Evolutionary conservation across 2,888 invertebrate species (phyloP).

Genomic region (Patella pellucida): DNA sequence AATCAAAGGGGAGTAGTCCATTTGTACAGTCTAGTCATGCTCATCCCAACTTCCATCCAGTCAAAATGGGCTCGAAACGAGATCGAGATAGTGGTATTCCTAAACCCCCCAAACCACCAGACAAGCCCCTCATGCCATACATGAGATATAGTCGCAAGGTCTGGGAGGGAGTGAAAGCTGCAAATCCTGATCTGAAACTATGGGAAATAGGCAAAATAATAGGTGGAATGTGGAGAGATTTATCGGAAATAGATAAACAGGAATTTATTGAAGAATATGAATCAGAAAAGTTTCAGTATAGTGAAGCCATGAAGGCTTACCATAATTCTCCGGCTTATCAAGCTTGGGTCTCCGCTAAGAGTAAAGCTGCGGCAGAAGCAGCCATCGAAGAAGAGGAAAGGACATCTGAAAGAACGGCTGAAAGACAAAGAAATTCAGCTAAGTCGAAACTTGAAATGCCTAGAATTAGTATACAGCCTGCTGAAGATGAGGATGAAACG

Average conservation of each 20-base stretch:
- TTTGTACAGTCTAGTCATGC: conserved; percentile 90
- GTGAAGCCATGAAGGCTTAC: conserved; percentile 92
- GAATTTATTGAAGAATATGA: conserved; percentile 97
- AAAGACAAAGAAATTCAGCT: background rate
- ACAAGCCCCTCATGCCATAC: conserved; percentile 98
- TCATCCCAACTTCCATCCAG: conserved; percentile 92
- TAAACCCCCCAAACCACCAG: conserved; percentile 97
- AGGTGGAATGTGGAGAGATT: conserved; percentile 97
- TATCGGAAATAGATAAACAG: conserved; percentile 91
- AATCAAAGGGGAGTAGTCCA: conserved; percentile 78
- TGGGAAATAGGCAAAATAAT: conserved; percentile 99
- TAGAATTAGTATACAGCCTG: conserved; percentile 95
- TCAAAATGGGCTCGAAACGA: conserved; percentile 81
- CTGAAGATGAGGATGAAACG: conserved; percentile 94
- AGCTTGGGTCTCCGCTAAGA: conserved; percentile 93
- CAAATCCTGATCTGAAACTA: conserved; percentile 93
- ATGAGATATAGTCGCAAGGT: conserved; percentile 98
- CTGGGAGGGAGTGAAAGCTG: conserved; percentile 96
- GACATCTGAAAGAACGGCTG: background rate
- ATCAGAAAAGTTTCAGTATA: conserved; percentile 87
- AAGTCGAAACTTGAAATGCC: conserved; percentile 67
- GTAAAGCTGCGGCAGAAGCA: conserved; percentile 74
- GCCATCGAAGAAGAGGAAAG: conserved; percentile 57
- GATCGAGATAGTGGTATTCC: conserved; percentile 73
- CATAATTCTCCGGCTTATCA: conserved; percentile 95